Percentiles rank a stretch among this genome's conserved stretches.
Evolutionary conservation across 2,797 vertebrate species (phyloP).

Genomic region (Rachycentron canadum): DNA sequence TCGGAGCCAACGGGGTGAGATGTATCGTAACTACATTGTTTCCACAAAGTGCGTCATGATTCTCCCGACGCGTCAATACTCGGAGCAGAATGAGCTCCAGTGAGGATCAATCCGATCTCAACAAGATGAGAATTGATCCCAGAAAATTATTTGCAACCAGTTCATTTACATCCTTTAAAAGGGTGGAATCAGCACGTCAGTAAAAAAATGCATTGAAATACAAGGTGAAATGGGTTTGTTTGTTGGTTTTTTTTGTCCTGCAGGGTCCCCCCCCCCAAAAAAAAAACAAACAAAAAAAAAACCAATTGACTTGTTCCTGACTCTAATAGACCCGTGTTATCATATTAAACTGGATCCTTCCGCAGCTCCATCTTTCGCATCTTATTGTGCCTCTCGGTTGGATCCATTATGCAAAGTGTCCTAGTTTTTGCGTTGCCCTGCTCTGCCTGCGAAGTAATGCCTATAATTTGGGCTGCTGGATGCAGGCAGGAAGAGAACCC

Average conservation of each 20-base stretch:
- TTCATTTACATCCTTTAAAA: conserved; percentile 42
- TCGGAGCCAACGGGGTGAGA: not conserved
- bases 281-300: too few relatives aligned
- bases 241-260: not conserved
- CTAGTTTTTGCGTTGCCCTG: conserved; percentile 66
- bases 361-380: conserved; percentile 52
- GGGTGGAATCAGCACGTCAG: not conserved
- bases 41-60: conserved; percentile 13
- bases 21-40: conserved; percentile 13
- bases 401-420: conserved; percentile 76
- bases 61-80: conserved; percentile 38
- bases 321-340: conserved; percentile 16
- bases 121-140: conserved; percentile 57
- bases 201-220: conserved; percentile 7
- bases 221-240: too few relatives aligned
- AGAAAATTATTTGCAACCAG: conserved; percentile 37
- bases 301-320: too few relatives aligned
- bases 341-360: conserved; percentile 42
- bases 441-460: conserved; percentile 75
- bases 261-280: too few relatives aligned
- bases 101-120: conserved; percentile 38
- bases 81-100: conserved; percentile 23
- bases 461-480: conserved; percentile 73
- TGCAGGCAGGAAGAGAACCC: conserved; percentile 57
- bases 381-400: conserved; percentile 56